A percentile compares a stretch with the other conserved stretches of the same genome.
Evolutionary conservation across 2,888 invertebrate species (phyloP).

Genomic region (Mamestra brassicae): DNA sequence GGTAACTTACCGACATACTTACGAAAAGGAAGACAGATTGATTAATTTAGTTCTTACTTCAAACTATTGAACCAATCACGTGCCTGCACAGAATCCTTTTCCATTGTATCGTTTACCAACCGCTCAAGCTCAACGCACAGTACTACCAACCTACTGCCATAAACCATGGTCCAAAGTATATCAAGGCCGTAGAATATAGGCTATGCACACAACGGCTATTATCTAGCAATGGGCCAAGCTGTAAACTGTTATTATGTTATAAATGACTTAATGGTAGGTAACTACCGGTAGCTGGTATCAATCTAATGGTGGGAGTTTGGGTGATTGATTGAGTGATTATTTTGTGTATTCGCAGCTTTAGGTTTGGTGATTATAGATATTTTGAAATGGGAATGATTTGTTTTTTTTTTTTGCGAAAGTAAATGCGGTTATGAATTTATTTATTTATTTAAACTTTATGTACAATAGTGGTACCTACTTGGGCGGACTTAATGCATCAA

Average conservation of each 20-base stretch:
- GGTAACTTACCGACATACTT: no score
- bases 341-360: conserved; percentile 14
- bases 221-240: conserved; percentile 28
- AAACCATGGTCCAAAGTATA: conserved; percentile 34
- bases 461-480: no score
- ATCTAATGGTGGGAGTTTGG: conserved; percentile 7
- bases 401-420: no score
- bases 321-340: conserved; percentile 29
- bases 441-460: no score
- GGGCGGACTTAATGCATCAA: no score
- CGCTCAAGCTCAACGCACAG: not conserved
- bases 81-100: not conserved
- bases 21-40: no score
- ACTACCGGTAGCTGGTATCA: conserved; percentile 10
- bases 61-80: not conserved
- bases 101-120: not conserved
- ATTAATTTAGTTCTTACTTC: not conserved
- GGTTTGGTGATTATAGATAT: not conserved
- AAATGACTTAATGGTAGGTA: conserved; percentile 48
- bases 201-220: conserved; percentile 45
- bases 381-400: not conserved
- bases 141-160: conserved; percentile 8
- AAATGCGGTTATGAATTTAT: no score
- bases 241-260: conserved; percentile 48
- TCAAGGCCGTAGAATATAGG: conserved; percentile 53